A percentile compares a stretch with the other conserved stretches of the same genome.
Conservation (phyloP, 2,888 invertebrate species). For the Orthosia gracilis region DNA sequence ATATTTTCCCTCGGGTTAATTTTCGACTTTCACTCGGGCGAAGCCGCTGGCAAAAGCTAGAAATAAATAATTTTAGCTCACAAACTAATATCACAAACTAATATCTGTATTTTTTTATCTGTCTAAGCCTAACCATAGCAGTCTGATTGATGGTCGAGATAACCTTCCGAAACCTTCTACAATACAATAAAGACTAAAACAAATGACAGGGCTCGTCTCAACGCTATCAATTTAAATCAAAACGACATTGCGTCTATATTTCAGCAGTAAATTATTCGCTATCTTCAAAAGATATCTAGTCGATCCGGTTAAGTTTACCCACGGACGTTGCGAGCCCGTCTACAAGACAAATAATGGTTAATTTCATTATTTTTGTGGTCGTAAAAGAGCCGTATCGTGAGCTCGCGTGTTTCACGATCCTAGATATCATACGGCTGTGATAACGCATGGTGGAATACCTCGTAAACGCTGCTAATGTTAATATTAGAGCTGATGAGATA, state of each 20-base stretch:
- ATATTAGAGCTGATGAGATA: conserved; percentile 26
- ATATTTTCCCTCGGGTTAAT: no score
- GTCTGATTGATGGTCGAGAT: conserved; percentile 46
- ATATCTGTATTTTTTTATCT: conserved; percentile 15
- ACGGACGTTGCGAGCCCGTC: conserved; percentile 70
- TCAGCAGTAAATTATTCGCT: conserved; percentile 44
- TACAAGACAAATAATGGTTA: conserved; percentile 77
- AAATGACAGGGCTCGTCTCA: conserved; percentile 44
- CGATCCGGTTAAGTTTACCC: conserved; percentile 44
- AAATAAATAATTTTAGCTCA: conserved; percentile 7
- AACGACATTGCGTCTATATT: conserved; percentile 29
- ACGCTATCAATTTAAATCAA: conserved; percentile 55
- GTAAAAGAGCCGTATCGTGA: conserved; percentile 76
- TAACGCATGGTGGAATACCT: conserved; percentile 42
- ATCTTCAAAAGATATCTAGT: conserved; percentile 59
- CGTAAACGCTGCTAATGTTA: conserved; percentile 32
- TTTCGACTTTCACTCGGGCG: no score
- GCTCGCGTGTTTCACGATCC: conserved; percentile 78
- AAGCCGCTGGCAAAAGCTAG: no score
- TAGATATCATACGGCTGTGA: conserved; percentile 39
- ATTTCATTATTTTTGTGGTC: conserved; percentile 86
- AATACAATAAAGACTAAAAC: conserved; percentile 36
- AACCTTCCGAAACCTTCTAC: conserved; percentile 42
- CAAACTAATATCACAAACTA: conserved; percentile 2
- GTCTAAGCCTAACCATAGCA: conserved; percentile 5